Base-by-base conservation (phyloP, 1,140 invertebrate genomes). In the Meloidogyne hapla region DNA sequence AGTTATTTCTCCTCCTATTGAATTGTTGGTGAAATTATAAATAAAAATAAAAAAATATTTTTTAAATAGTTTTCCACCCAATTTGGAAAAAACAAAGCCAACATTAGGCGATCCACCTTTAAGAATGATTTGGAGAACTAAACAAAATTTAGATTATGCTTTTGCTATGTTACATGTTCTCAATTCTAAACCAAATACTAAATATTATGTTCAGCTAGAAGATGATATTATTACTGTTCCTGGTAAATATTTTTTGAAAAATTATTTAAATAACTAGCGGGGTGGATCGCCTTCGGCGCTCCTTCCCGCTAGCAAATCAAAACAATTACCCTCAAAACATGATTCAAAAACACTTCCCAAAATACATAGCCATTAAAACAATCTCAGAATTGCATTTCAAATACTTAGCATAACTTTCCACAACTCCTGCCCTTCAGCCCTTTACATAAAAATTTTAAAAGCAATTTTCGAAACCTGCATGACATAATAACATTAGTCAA, bases 71-170 rank as follows among this genome's bases (percentile, higher is more conserved):
- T 76, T 69, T 38, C 75, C 75, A 0, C 73, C 73, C 0, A 38
- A 70, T 28, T 62, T 76, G 26, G 48, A 76, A 18, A 18, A 25
- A 18, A 76, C 74, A 45, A 28, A 18, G 25, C 21, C 75, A 23
- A 76, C 75, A 8, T 42, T 76, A 15, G 38, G 40, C 56, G 75
- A 76, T 38, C 38, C 75, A 9, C 75, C 40, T 9, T n/a, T 18
- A 23, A 56, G 75, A 74, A 76, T 70, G 67, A 38, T 10, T 5
- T 76, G 75, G 75, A 56, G 75, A 21, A 40, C 75, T 2, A 76
- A 76, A 63, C 75, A 76, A 70, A 76, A 66, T 33, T 62, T 76
- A 15, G 75, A 76, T 63, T 76, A 76, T 70, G 75, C 75, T 21
- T 76, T 21, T 42, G 65, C 67, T 8, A 76, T 76, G 75, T 68